Evolutionary conservation across 1,140 invertebrate genomes (phyloP).

Genomic region (Hirudo medicinalis): DNA sequence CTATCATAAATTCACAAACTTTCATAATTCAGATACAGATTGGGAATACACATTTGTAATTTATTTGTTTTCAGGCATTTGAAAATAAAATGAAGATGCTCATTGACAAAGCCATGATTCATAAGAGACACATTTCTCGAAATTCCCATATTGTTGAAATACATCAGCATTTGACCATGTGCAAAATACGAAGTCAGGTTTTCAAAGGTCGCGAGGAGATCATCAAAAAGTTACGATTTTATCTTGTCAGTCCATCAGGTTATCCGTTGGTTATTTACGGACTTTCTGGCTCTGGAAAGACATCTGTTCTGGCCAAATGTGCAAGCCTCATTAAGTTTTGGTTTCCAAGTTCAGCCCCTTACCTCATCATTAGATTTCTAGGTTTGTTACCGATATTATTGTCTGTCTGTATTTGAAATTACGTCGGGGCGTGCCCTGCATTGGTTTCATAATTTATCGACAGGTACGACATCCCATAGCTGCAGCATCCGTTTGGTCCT

Average conservation of each 20-base stretch:
- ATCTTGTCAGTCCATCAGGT: slow-evolving; percentile 43
- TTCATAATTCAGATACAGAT: too few relatives aligned
- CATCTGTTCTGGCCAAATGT: slow-evolving; percentile 23
- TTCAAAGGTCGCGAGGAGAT: slow-evolving; percentile 79
- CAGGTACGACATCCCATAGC: slow-evolving; percentile 70
- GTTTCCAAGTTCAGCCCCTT: slow-evolving; percentile 18
- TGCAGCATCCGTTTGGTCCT: slow-evolving; percentile 76
- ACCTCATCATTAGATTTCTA: slow-evolving; percentile 14
- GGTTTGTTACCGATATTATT: slow-evolving; percentile 7
- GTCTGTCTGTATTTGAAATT: not conserved
- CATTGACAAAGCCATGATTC: slow-evolving; percentile 2
- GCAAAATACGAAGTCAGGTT: slow-evolving; percentile 79
- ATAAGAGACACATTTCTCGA: slow-evolving; percentile 9
- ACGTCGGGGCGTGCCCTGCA: too few relatives aligned
- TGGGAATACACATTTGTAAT: too few relatives aligned
- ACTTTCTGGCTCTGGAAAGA: slow-evolving; percentile 23
- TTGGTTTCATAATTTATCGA: not conserved
- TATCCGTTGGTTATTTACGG: slow-evolving; percentile 21
- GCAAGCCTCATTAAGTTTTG: slow-evolving; percentile 21
- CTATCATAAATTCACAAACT: too few relatives aligned
- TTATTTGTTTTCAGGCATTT: slow-evolving; percentile 3
- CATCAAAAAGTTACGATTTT: slow-evolving; percentile 59
- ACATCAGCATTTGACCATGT: slow-evolving; percentile 81
- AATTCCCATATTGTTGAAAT: slow-evolving; percentile 54
- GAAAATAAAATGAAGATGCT: slow-evolving; percentile 8